Base-by-base conservation (phyloP, 2,888 invertebrate species). In the Chloromyia formosa region DNA sequence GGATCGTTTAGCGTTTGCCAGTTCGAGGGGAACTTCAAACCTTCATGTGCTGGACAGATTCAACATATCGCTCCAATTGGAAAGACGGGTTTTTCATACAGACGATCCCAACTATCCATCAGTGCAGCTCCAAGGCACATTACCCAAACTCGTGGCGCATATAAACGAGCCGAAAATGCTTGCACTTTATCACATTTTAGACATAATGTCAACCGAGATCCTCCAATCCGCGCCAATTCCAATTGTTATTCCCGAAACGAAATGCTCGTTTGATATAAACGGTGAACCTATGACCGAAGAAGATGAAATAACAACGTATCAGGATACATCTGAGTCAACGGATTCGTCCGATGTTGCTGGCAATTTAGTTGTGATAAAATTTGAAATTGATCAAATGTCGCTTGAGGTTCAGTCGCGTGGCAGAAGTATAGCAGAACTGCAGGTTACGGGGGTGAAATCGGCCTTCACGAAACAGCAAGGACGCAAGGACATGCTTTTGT, bases 1-100 rank as follows among this genome's bases (percentile, higher is more conserved):
- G 78, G 96, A 97, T 82, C 94, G 94, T 84, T 96, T 95, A 94
- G 91, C 93, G 80, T 93, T 93, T 82, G 95, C 95, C 1, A 92
- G 94, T 81, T 89, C 93, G 22, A 92, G 94, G 83, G 92, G 93
- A 53, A 92, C 94, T 12, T 96, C 96, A 0, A 90, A 91, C 68
- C 87, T 96, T 79, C 97, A 97, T 82, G 89, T 97, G 35, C 87
- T 98, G 45, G 95, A 95, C 82, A 87, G 91, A 80, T 94, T 94
- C 84, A 90, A 89, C 82, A 91, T 91, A 77, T 88, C 89, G 27
- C 82, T 91, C 9, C 88, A 93, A 86, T 88, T 94, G 79, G 94
- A 95, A 84, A 87, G 95, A 73, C 88, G 96, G 78, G 89, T 94
- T 79, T 90, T 97, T 54, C 90, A 90, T 79, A 95, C 95, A 2